These are phyloP conservation scores for Nasonovia ribisnigri DNA, from an alignment of 2,888 invertebrate species.

Conservation along the genomic window DNA sequence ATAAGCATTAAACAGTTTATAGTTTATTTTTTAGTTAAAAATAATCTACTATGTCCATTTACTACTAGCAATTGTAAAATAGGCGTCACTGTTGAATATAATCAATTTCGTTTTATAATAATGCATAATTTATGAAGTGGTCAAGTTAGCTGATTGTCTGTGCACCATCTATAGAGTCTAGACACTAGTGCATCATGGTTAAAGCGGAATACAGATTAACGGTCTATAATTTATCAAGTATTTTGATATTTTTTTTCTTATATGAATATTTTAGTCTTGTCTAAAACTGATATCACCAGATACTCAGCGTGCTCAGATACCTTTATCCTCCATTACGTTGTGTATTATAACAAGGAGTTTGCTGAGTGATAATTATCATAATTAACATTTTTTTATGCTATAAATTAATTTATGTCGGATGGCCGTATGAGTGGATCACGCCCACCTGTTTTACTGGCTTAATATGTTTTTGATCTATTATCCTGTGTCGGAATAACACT, in stretches of 20 bases:
- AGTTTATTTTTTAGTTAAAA: not conserved
- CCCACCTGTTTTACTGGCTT: conserved; percentile 58
- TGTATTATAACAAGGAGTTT: conserved; percentile 49
- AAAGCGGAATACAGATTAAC: conserved; percentile 17
- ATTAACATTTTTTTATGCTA: conserved; percentile 54
- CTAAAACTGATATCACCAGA: conserved; percentile 24
- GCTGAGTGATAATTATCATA: conserved; percentile 58
- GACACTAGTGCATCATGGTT: not conserved
- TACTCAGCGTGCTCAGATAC: not conserved
- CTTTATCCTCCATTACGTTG: conserved; percentile 18
- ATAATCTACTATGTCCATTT: not conserved
- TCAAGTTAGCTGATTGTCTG: conserved; percentile 15
- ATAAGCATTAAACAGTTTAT: not conserved
- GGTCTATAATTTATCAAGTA: conserved; percentile 35
- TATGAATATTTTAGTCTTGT: not conserved
- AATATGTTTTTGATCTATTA: conserved; percentile 61
- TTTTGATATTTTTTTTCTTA: not conserved
- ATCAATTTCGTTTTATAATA: conserved; percentile 10
- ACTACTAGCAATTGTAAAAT: conserved; percentile 14
- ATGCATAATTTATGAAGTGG: conserved; percentile 18
- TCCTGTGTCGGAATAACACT: conserved; percentile 25
- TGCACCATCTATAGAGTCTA: not conserved
- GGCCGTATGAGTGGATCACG: conserved; percentile 34
- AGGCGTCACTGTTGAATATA: conserved; percentile 17
- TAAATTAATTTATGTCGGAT: conserved; percentile 54